phyloP scores from a whole-genome alignment of 35 echinoderm and acorn worm species.

The Apostichopus parvimensis region DNA sequence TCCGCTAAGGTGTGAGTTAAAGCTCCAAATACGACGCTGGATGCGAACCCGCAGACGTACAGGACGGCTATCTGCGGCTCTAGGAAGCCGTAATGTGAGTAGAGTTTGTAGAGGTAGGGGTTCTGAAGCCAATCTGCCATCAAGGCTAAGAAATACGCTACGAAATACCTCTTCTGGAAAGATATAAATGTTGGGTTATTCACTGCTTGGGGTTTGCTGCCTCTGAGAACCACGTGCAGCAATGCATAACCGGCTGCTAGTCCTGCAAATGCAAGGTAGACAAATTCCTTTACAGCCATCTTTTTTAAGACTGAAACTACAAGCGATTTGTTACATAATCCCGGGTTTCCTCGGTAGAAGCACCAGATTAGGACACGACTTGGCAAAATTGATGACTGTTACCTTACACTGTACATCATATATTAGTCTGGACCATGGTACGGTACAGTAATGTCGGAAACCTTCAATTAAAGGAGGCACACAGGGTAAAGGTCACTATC shows the following conservation, averaged over 20 bases:
- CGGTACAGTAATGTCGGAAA: no score
- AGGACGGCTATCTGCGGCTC: slow-evolving; percentile 95
- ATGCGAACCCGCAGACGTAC: slow-evolving; percentile 95
- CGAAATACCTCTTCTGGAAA: slow-evolving; percentile 88
- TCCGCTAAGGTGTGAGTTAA: slow-evolving; percentile 76
- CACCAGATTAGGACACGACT: no score
- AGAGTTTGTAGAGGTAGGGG: slow-evolving; percentile 97
- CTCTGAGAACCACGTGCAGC: slow-evolving; percentile 57
- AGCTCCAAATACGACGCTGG: slow-evolving; percentile 87
- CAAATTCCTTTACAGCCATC: slow-evolving; percentile 49
- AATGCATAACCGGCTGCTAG: slow-evolving; percentile 51
- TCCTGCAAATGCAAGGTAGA: slow-evolving; percentile 60
- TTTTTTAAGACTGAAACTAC: background rate
- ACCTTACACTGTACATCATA: no score
- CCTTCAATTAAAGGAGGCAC: no score
- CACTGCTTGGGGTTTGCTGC: slow-evolving; percentile 53
- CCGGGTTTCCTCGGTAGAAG: no score
- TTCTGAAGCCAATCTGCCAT: slow-evolving; percentile 93
- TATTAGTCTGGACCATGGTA: no score
- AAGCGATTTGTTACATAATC: no score
- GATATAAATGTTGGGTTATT: slow-evolving; percentile 89
- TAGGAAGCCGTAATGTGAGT: slow-evolving; percentile 91
- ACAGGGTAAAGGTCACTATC: no score
- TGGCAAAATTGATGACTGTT: no score
- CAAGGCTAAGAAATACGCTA: slow-evolving; percentile 91